phyloP scores from a whole-genome alignment of 2,797 vertebrate species.

The Pseudochaenichthys georgianus region DNA sequence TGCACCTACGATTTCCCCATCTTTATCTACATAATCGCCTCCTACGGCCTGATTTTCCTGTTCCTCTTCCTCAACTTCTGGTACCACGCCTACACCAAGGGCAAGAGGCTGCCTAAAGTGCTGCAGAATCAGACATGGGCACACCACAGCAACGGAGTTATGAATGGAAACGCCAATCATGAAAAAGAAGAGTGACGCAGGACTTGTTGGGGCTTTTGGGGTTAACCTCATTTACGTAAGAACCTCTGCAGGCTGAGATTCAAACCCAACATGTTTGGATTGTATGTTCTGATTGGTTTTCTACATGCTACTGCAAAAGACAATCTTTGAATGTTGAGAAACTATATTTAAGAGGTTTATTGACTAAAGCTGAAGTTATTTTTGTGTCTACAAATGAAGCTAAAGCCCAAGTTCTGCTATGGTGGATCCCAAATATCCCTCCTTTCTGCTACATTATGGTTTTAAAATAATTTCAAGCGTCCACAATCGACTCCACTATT shows the following conservation, averaged over 20 bases:
- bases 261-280: constrained; percentile 29
- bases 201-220: constrained; percentile 11
- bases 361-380: constrained; percentile 38
- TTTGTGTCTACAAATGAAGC: constrained; percentile 52
- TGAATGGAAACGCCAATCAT: constrained; percentile 78
- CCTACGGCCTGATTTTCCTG: constrained; percentile 92
- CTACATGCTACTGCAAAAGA: constrained; percentile 58
- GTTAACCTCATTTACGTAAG: constrained; percentile 39
- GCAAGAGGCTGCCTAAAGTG: constrained; percentile 92
- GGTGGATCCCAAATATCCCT: constrained; percentile 14
- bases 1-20: constrained; percentile 93
- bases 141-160: constrained; percentile 79
- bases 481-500: background rate
- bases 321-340: constrained; percentile 71
- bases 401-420: constrained; percentile 30
- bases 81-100: constrained; percentile 97
- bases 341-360: constrained; percentile 46
- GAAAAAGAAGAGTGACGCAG: constrained; percentile 76
- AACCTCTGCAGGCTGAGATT: constrained; percentile 34
- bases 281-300: constrained; percentile 30
- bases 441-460: constrained; percentile 1
- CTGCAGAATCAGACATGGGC: constrained; percentile 83
- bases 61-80: constrained; percentile 96
- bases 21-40: constrained; percentile 92
- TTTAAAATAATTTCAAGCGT: constrained; percentile 3